Conservation (phyloP, 2,888 invertebrate genomes). For the Caenorhabditis sp. region DNA sequence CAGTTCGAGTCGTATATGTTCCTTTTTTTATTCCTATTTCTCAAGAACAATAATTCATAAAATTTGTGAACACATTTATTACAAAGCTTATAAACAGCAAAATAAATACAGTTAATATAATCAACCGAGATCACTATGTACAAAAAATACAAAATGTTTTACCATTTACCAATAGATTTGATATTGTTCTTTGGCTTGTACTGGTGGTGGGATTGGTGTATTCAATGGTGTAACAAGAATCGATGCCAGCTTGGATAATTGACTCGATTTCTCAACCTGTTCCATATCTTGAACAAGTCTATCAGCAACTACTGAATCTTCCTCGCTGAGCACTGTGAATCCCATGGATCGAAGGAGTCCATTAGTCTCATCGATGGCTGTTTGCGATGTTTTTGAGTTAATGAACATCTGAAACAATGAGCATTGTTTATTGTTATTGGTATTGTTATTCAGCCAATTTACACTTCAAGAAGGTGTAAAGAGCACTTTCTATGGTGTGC, state of each 20-base stretch:
- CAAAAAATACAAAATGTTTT: constrained; percentile 6
- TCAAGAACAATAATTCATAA: no score
- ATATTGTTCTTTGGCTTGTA: constrained; percentile 27
- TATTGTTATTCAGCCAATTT: no score
- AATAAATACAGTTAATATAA: background rate
- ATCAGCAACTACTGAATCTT: constrained; percentile 40
- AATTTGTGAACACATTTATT: no score
- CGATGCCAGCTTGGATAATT: constrained; percentile 30
- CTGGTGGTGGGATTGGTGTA: constrained; percentile 4
- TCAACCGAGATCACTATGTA: background rate
- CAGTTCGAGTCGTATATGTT: no score
- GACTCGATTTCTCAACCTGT: constrained; percentile 35
- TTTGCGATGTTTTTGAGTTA: constrained; percentile 25
- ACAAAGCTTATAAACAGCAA: background rate
- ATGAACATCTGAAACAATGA: constrained; percentile 30
- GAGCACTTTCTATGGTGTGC: background rate
- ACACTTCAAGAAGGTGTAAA: no score
- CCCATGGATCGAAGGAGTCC: constrained; percentile 32
- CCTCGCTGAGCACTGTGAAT: constrained; percentile 37
- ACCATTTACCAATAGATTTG: constrained; percentile 25
- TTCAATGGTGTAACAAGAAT: constrained; percentile 31
- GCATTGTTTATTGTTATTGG: no score
- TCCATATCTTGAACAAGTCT: constrained; percentile 25
- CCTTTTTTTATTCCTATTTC: no score
- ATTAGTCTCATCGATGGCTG: constrained; percentile 24